Percentiles rank a stretch among this genome's conserved stretches.
phyloP scores from a whole-genome alignment of 2,113 vertebrate genomes.

The Parus major region DNA sequence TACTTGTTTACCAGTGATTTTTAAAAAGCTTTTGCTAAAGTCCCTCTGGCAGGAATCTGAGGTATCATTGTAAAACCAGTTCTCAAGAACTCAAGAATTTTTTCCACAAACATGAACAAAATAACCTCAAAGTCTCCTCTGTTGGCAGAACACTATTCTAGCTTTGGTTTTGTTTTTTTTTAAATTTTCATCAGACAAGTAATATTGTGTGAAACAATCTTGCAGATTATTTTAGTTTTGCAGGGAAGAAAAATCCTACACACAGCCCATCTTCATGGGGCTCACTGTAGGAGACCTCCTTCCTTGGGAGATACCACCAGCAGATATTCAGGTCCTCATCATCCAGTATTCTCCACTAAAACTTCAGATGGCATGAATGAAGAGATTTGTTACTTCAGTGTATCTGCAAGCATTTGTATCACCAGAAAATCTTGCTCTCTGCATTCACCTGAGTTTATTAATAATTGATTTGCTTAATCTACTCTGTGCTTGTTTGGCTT shows the following conservation, averaged over 20 bases:
- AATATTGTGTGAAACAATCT: neutral
- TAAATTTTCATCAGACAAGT: neutral
- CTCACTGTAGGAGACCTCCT: neutral
- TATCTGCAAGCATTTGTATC: neutral
- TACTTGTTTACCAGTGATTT: slow-evolving; percentile 9
- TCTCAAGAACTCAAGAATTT: neutral
- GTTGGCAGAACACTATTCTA: neutral
- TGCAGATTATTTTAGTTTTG: neutral
- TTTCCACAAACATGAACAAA: neutral
- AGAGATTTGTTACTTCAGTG: neutral
- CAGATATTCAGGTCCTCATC: neutral
- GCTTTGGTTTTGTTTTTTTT: neutral
- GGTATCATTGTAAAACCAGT: neutral
- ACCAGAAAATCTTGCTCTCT: neutral
- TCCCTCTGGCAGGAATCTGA: neutral
- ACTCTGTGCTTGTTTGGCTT: neutral
- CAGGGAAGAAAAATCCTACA: neutral
- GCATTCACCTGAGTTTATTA: neutral
- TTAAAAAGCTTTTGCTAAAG: neutral
- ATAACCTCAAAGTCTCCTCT: neutral
- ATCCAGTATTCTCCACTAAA: neutral
- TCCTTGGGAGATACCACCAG: neutral
- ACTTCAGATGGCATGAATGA: neutral
- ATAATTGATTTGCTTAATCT: neutral
- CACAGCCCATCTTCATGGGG: neutral